phyloP scores from a whole-genome alignment of 2,797 vertebrate species.

The Eutrigla gurnardus region DNA sequence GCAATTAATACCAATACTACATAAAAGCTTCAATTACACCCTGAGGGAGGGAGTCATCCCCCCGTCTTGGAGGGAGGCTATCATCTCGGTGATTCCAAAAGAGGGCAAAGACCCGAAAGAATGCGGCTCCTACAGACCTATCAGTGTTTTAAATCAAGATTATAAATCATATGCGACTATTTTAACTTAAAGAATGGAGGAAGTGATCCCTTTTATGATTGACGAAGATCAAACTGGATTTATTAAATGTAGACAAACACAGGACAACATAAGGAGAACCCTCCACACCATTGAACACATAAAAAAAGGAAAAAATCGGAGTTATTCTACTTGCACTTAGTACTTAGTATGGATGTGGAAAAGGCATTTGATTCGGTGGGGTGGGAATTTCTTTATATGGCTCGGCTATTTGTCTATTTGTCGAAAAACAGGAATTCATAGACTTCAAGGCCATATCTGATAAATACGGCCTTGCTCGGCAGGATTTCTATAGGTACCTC shows the following conservation, averaged over 20 bases:
- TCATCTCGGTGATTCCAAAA: neutral
- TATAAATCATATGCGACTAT: conserved; percentile 2
- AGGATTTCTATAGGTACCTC: neutral
- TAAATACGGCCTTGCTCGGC: neutral
- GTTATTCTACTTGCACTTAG: neutral
- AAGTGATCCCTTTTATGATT: neutral
- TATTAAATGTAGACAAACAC: neutral
- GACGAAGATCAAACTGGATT: neutral
- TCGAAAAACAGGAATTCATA: neutral
- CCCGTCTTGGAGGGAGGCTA: neutral
- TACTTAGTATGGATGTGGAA: neutral
- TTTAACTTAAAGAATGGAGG: neutral
- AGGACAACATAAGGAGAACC: neutral
- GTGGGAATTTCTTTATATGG: conserved; percentile 1
- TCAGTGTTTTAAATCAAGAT: neutral
- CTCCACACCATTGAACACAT: neutral
- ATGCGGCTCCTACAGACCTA: neutral
- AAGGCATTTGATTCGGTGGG: neutral
- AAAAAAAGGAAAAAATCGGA: neutral
- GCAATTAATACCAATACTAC: too few species aligned
- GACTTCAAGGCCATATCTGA: neutral
- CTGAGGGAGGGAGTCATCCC: neutral
- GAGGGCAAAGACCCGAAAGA: neutral
- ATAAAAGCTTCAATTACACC: neutral
- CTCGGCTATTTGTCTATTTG: neutral